Percentiles rank a stretch among this genome's conserved stretches.
phyloP scores from a whole-genome alignment of 37 sponge, comb jelly and placozoan genomes.

The Diacarnus erythraeanus region DNA sequence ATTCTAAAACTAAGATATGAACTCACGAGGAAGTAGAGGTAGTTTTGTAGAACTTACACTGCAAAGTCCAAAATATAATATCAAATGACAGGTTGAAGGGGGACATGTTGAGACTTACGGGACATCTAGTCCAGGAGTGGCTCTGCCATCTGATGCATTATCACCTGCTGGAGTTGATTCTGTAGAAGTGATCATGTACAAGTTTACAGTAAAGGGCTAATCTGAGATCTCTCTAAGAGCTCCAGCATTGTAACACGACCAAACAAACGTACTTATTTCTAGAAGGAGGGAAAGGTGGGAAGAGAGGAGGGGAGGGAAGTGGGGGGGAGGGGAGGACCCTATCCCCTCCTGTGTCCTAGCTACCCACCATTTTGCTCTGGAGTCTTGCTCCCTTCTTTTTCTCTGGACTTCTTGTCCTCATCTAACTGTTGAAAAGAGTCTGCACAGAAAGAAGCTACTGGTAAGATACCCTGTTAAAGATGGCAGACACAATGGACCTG shows the following conservation, averaged over 20 bases:
- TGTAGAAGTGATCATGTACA: too few species aligned
- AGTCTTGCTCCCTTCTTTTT: neutral
- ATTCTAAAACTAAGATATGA: neutral
- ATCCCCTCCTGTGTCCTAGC: neutral
- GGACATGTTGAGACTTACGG: slow-evolving; percentile 9
- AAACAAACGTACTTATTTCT: too few species aligned
- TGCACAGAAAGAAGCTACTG: neutral
- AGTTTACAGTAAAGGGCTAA: too few species aligned
- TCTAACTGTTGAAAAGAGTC: neutral
- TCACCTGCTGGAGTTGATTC: slow-evolving; percentile 6
- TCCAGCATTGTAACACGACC: too few species aligned
- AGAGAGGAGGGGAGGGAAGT: too few species aligned
- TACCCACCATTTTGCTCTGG: neutral
- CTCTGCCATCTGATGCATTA: slow-evolving; percentile 48
- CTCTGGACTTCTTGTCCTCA: neutral
- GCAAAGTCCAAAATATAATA: neutral
- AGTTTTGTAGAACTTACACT: slow-evolving; percentile 14
- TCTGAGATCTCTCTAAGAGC: too few species aligned
- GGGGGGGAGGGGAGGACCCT: too few species aligned
- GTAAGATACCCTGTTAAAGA: neutral
- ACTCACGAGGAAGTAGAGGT: slow-evolving; percentile 58
- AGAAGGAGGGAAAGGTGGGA: too few species aligned
- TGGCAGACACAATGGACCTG: too few species aligned
- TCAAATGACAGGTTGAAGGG: neutral
- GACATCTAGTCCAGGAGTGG: slow-evolving; percentile 54